Evolutionary conservation across 2,113 vertebrate species (phyloP), one percentile per base, ranked within the genome.

Genomic region (Oreochromis spilurus): DNA sequence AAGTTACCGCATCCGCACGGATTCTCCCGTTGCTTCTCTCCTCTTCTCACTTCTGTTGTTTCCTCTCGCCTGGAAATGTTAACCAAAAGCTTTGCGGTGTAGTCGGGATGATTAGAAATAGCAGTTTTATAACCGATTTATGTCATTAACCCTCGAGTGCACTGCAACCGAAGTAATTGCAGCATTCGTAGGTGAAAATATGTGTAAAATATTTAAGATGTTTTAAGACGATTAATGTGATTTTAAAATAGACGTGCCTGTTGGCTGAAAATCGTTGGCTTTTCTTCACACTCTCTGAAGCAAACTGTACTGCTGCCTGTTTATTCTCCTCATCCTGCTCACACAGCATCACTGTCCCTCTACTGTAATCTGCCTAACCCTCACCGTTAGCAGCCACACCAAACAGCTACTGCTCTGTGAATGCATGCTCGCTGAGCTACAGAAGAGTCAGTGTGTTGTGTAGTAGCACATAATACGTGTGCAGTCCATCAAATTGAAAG

Each of bases 401-500:
- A n/a, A 72, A 79, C 84, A 80, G 62, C 26, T 53, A 4, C 50
- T 50, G 70, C 55, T 77, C 26, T 34, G 52, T 79, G 65, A 57
- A 40, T 13, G 26, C 17, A 26, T 10, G 10, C 5, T 5, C 24
- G 24, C 38, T 43, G 36, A 29, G 45, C 31, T 52, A 54, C 79
- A 48, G 40, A 43, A 45, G 29, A n/a, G 26, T 75, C 52, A 52
- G 21, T 17, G 26, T 36, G 43, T 45, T n/a, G n/a, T 67, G 50
- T 6, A 6, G 14, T 2, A 53, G 57, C 17, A 9, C 13, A 24
- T 43, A 24, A 57, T 16, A 53, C 11, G 45, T n/a, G 55, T 82
- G 70, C 43, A 21, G 84, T 78, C 45, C 34, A 36, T 87, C 81
- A 67, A 19, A 38, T 4, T 84, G 82, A 57, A 19, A 86, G 88